phyloP scores from a whole-genome alignment of 1,140 invertebrate genomes.

The Rhizoglyphus robini region DNA sequence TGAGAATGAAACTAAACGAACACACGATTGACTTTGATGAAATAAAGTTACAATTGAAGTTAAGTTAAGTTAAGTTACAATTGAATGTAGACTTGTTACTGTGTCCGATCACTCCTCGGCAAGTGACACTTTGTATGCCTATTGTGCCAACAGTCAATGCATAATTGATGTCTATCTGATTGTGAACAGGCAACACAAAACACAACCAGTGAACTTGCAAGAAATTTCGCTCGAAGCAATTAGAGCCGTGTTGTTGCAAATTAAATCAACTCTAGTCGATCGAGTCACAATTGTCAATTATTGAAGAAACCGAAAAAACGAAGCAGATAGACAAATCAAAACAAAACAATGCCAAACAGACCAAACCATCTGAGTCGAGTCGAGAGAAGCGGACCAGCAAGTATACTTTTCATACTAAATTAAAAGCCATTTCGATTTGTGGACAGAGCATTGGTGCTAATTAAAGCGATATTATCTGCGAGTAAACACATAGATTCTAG shows the following conservation, averaged over 20 bases:
- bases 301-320: not conserved
- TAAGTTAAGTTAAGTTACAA: not conserved
- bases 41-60: not conserved
- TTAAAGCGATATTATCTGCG: conserved; percentile 14
- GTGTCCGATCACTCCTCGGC: not conserved
- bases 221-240: not conserved
- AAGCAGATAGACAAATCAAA: not conserved
- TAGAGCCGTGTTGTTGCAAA: not conserved
- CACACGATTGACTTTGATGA: too few species aligned
- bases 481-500: not conserved
- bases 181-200: too few species aligned
- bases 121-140: not conserved
- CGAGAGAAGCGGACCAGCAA: too few species aligned
- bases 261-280: conserved; percentile 1
- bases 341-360: not conserved
- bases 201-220: not conserved
- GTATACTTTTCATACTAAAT: not conserved
- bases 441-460: conserved; percentile 8
- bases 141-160: not conserved
- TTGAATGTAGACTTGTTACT: too few species aligned
- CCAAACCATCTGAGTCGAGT: too few species aligned
- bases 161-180: conserved; percentile 3
- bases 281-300: too few species aligned
- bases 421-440: too few species aligned
- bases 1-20: too few species aligned